These are phyloP conservation scores for Pecten maximus DNA, from an alignment of 2,888 invertebrate genomes.

Conservation along the genomic window DNA sequence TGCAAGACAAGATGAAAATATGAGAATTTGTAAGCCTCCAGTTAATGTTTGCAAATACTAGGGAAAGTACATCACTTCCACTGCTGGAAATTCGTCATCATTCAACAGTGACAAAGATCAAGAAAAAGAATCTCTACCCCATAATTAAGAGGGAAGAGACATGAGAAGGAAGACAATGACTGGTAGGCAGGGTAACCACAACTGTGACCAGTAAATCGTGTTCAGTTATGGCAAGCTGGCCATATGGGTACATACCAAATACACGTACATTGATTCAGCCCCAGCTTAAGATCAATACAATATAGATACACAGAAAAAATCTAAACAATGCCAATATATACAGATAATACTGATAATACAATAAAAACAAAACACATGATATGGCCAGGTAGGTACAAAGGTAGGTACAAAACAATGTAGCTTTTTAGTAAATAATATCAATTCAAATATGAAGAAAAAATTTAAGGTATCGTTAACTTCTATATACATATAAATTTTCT, in stretches of 20 bases:
- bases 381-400: background rate
- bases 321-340: conserved; percentile 27
- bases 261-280: background rate
- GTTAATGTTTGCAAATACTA: too few species aligned
- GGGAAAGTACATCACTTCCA: background rate
- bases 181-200: background rate
- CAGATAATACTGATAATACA: conserved; percentile 24
- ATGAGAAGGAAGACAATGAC: background rate
- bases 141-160: background rate
- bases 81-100: background rate
- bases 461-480: background rate
- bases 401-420: background rate
- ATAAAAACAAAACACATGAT: conserved; percentile 3
- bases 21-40: too few species aligned
- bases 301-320: background rate
- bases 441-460: background rate
- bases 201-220: background rate
- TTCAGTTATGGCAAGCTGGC: background rate
- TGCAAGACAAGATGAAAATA: too few species aligned
- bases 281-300: background rate
- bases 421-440: background rate
- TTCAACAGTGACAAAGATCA: background rate
- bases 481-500: background rate
- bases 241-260: background rate
- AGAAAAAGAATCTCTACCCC: background rate